Conservation (phyloP, 2,113 vertebrate species). For the Pomatostomus ruficeps region DNA sequence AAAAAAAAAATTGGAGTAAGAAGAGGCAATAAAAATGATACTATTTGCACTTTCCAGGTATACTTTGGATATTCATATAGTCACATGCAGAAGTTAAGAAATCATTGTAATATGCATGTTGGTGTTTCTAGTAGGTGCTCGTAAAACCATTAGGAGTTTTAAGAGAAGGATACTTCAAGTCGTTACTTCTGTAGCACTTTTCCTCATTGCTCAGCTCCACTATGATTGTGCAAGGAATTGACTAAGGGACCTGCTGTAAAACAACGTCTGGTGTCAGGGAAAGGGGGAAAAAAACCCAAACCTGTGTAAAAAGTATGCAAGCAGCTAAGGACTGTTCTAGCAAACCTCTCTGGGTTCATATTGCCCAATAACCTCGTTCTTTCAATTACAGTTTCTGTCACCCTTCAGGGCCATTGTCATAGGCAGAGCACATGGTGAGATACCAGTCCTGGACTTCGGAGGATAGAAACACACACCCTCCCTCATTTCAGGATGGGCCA, state of each 20-base stretch:
- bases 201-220: neutral
- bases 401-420: neutral
- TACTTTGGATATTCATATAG: neutral
- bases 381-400: neutral
- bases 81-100: neutral
- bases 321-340: neutral
- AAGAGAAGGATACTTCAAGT: neutral
- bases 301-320: neutral
- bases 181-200: neutral
- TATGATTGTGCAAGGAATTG: neutral
- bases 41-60: neutral
- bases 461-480: neutral
- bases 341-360: neutral
- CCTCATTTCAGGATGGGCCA: neutral
- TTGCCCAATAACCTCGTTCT: neutral
- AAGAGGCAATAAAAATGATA: neutral
- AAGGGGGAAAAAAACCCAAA: accelerated
- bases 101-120: neutral
- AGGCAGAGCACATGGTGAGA: neutral
- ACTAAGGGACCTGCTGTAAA: neutral
- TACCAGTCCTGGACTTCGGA: neutral
- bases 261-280: neutral
- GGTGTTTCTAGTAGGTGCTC: neutral
- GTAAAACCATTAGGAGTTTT: neutral
- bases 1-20: neutral